Evolutionary conservation across 2,888 invertebrate species (phyloP), one percentile per base, ranked within the genome.

Genomic region (Tetragnatha montana): DNA sequence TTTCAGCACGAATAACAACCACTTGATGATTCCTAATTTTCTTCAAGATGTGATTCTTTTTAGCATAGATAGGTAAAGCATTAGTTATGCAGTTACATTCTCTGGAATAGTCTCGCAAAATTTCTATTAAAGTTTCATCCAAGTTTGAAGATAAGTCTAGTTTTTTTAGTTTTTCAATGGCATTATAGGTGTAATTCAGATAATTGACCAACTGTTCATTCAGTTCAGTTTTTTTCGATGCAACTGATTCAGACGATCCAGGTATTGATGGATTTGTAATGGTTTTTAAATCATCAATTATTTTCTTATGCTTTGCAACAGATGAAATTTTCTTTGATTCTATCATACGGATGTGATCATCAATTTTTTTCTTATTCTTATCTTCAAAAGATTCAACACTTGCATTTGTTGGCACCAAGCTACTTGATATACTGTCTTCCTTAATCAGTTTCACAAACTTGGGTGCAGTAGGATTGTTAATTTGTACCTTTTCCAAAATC

Each of bases 1-100:
- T 94, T 89, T 94, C 93, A 8, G 93, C 93, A 14, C 93, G 91
- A 0, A 94, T 91, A 10, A 94, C 91, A 35, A 92, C 91, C 1
- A 93, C 93, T 81, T 93, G 93, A 79, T 93, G 92, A 6, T 92
- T 80, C 17, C 71, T 82, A 10, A 91, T 69, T 60, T 70, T 85
- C 21, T 88, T 85, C 14, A 90, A 68, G 50, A 91, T 91, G 3
- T 8, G 1, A 21, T 81, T 81, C 60, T 90, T 91, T 14, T 88
- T 88, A 19, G 88, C 85, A 85, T 91, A 91, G 71, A 90, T 90
- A 35, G 91, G 91, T 8, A 90, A 79, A 85, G 76, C 89, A 19
- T 76, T 47, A 7, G 75, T 60, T 21, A 91, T 47, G 12, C 78
- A 84, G 35, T 81, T 83, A 21, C 89, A 88, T 88, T 91, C 91